Conservation (phyloP, 2,113 vertebrate genomes). For the Eclectus roratus region DNA sequence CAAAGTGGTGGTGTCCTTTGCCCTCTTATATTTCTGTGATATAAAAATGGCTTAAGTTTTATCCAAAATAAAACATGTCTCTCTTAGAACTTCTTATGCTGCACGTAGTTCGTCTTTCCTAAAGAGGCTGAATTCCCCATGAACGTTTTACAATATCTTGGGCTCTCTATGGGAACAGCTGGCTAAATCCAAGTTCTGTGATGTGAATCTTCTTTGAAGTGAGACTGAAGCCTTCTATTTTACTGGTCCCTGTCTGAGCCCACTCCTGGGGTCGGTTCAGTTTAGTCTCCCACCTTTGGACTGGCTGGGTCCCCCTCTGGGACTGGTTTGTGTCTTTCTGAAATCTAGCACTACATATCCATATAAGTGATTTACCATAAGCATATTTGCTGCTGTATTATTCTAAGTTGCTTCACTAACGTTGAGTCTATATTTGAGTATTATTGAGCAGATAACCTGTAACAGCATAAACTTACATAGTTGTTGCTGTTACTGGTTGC, state of each 20-base stretch:
- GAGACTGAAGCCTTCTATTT: neutral
- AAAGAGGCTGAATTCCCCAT: neutral
- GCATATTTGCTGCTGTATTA: neutral
- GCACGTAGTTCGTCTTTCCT: neutral
- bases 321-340: neutral
- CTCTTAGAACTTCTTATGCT: accelerated
- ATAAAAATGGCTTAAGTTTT: neutral
- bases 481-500: neutral
- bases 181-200: neutral
- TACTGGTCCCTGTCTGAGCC: neutral
- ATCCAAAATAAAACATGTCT: neutral
- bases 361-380: neutral
- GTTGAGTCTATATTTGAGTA: neutral
- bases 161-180: neutral
- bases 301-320: neutral
- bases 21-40: neutral
- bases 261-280: neutral
- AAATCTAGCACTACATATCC: neutral
- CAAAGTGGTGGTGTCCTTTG: neutral
- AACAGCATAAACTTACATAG: neutral
- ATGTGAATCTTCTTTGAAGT: neutral
- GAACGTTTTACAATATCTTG: neutral
- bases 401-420: neutral
- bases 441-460: neutral
- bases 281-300: neutral